Evolutionary conservation across 1,140 invertebrate species (phyloP).

Genomic region (Trichonephila clavipes): DNA sequence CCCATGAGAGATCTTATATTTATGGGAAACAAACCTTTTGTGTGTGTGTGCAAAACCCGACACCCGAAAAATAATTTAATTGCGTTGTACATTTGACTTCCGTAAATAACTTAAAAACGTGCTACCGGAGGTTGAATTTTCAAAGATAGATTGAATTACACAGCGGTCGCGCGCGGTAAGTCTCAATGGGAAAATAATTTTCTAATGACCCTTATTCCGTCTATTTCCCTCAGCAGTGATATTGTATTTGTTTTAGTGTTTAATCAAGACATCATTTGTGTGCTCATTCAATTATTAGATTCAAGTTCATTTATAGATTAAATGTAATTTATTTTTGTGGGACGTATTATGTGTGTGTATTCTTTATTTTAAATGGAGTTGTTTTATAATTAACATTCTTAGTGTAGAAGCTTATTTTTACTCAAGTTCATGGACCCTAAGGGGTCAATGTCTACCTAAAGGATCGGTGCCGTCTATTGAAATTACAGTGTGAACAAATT

Average conservation of each 20-base stretch:
- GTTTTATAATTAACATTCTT: not conserved
- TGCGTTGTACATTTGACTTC: not conserved
- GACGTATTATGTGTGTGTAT: not conserved
- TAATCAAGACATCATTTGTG: conserved; percentile 8
- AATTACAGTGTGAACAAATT: not conserved
- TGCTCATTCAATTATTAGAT: not conserved
- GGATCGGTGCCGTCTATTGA: not conserved
- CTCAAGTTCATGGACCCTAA: not conserved
- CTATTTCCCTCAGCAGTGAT: not conserved
- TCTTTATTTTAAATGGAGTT: not conserved
- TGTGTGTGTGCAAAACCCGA: not conserved
- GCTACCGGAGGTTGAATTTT: not conserved
- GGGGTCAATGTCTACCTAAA: not conserved
- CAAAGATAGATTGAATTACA: not conserved
- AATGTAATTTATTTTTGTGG: not conserved
- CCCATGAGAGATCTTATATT: not conserved
- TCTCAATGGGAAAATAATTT: not conserved
- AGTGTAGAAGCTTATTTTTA: not conserved
- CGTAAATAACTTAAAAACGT: not conserved
- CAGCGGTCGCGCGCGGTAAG: not conserved
- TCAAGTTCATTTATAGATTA: not conserved
- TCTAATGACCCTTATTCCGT: not conserved
- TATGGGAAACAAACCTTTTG: conserved; percentile 7
- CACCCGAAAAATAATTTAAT: not conserved
- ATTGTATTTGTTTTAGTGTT: not conserved